A percentile compares a stretch with the other conserved stretches of the same genome.
phyloP scores from a whole-genome alignment of 2,113 vertebrate genomes.

The Sebastes fasciatus region DNA sequence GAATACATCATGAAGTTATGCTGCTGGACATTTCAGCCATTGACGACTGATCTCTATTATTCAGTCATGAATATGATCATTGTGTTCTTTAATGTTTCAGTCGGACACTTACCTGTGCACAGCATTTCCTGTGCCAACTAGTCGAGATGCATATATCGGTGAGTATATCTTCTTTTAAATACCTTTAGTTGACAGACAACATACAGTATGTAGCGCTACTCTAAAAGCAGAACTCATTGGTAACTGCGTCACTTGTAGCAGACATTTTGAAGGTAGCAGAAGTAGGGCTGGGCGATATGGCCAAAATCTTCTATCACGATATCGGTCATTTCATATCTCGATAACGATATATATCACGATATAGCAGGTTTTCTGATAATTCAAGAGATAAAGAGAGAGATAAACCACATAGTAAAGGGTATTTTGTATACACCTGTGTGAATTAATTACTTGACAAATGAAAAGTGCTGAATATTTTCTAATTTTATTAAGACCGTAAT shows the following conservation, averaged over 20 bases:
- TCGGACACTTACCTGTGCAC: constrained; percentile 96
- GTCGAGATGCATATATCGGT: constrained; percentile 92
- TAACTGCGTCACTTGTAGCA: neutral
- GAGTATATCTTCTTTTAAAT: constrained; percentile 74
- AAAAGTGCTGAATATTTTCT: too few species aligned
- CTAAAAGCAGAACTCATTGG: neutral
- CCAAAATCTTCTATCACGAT: too few species aligned
- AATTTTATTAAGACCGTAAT: too few species aligned
- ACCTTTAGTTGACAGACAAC: neutral
- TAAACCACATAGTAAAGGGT: too few species aligned
- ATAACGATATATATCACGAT: too few species aligned
- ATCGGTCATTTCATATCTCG: too few species aligned
- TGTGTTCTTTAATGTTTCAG: constrained; percentile 81
- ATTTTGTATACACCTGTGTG: too few species aligned
- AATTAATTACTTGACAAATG: too few species aligned
- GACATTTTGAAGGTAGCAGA: neutral
- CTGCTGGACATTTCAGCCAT: neutral
- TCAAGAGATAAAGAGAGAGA: too few species aligned
- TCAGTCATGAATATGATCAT: neutral
- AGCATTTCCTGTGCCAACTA: constrained; percentile 87
- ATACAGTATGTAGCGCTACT: neutral
- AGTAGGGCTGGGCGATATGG: too few species aligned
- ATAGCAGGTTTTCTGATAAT: too few species aligned
- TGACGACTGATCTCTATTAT: neutral
- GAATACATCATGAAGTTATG: neutral